phyloP scores from a whole-genome alignment of 2,113 vertebrate genomes.

The Lipotes vexillifer region DNA sequence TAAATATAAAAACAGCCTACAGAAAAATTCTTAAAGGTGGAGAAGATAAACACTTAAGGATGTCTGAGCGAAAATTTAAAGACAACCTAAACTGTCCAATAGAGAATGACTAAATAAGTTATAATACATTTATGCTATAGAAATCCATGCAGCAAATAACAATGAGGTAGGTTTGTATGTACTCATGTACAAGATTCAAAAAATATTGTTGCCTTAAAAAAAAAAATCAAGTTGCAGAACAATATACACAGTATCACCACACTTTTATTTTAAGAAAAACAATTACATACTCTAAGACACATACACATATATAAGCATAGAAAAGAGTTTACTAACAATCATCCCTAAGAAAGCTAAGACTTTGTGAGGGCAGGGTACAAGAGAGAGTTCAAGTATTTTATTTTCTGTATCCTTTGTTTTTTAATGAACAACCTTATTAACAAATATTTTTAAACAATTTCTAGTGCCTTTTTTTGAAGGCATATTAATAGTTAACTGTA shows the following conservation, averaged over 20 bases:
- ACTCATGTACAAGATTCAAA: neutral
- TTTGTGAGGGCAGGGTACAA: neutral
- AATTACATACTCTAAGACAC: neutral
- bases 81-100: neutral
- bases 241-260: neutral
- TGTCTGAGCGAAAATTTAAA: neutral
- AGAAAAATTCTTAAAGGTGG: constrained; percentile 11
- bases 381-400: neutral
- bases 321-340: neutral
- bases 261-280: constrained; percentile 7
- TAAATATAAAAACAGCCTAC: constrained; percentile 21
- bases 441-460: neutral
- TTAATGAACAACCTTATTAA: neutral
- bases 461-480: neutral
- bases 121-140: neutral
- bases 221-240: constrained; percentile 24
- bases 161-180: neutral
- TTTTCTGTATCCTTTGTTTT: neutral
- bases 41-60: neutral
- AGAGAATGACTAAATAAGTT: neutral
- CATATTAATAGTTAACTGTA: neutral
- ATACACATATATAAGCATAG: neutral
- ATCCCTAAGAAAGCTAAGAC: neutral
- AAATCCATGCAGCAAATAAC: neutral
- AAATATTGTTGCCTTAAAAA: neutral